These are phyloP conservation scores for Micoletzkya japonica DNA, from an alignment of 2,888 invertebrate genomes.

Conservation along the genomic window DNA sequence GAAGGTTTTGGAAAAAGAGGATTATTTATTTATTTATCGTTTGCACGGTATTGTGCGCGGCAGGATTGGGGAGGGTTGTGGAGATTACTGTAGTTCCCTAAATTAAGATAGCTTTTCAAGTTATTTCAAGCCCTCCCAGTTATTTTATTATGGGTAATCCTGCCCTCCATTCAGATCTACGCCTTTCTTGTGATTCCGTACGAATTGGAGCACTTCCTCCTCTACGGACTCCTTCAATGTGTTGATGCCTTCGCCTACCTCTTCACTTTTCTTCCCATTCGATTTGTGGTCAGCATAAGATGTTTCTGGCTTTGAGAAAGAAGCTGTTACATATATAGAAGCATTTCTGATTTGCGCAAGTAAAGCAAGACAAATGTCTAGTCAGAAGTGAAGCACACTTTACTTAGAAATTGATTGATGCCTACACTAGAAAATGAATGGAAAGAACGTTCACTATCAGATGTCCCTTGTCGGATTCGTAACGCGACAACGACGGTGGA, in stretches of 20 bases:
- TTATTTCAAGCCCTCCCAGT: no score
- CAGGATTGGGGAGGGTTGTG: no score
- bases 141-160: neutral
- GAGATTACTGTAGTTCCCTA: no score
- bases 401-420: neutral
- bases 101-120: no score
- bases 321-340: neutral
- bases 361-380: no score
- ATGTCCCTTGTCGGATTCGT: constrained; percentile 48
- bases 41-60: no score
- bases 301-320: neutral
- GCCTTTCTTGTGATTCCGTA: constrained; percentile 90
- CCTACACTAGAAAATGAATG: neutral
- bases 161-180: constrained; percentile 69
- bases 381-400: no score
- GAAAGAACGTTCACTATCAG: constrained; percentile 33
- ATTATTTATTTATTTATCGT: no score
- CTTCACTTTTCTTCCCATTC: constrained; percentile 91
- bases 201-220: constrained; percentile 81
- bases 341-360: neutral
- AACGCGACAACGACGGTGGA: constrained; percentile 48
- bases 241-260: constrained; percentile 95
- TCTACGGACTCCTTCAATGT: constrained; percentile 88
- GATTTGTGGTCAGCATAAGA: constrained; percentile 83
- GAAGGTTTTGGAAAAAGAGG: constrained; percentile 71